Evolutionary conservation across 1,140 invertebrate species (phyloP), one percentile per base, ranked within the genome.

Genomic region (Hyles euphorbiae): DNA sequence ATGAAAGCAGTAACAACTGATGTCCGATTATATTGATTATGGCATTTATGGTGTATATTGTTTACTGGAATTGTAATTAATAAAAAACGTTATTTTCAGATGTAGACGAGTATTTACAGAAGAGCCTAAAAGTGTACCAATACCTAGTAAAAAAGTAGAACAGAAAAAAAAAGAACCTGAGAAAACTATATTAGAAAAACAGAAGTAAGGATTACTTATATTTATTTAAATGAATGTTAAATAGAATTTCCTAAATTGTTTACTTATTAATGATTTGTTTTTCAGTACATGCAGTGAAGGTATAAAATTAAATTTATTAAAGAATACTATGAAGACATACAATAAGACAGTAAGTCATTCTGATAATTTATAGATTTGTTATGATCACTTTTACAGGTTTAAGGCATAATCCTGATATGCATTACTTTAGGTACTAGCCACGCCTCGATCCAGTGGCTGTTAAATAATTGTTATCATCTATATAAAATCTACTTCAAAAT

Each of bases 101-200:
- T 92, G 91, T 79, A 90, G 89, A 72, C 76, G 91, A 67, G 88
- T 91, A 61, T 92, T 92, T 60, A 87, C 88, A 10, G 91, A 91
- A 63, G 90, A 91, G 50, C 90, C 91, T 10, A 92, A 91, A 74
- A 89, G 90, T 58, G 88, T 91, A 66, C 88, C 91, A 53, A 87
- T 83, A 65, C 71, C 55, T 58, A 89, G 72, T 78, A 85, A 67
- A 70, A 89, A 86, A 72, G 70, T 74, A 59, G 87, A 87, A 70
- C 84, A 74, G 60, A 88, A 82, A 60, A 87, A 87, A 67, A 87
- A 87, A 52, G 84, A 89, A 71, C 69, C 73, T 9, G 83, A 87
- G 61, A 83, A 84, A 62, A 51, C 63, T 12, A 65, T 60, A 34
- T 43, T 68, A 58, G 72, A 75, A 67, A 72, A 72, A 58, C 66